Percentiles rank a stretch among this genome's conserved stretches.
Evolutionary conservation across 2,888 invertebrate species (phyloP).

Genomic region (Pseudoips prasinana): DNA sequence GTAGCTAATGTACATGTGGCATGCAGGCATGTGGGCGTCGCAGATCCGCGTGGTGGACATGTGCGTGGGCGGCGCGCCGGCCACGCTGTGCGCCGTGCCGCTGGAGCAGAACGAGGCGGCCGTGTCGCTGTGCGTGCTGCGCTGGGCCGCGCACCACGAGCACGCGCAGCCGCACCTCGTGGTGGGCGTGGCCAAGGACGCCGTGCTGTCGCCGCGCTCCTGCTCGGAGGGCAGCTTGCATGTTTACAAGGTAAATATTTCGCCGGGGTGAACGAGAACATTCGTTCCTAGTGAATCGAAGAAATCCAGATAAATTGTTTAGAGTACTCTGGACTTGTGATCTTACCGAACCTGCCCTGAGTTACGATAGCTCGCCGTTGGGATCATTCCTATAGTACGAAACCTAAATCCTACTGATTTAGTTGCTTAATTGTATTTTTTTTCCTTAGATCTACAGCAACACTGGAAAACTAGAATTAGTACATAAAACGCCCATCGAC

Average conservation of each 20-base stretch:
- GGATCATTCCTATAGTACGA: no score
- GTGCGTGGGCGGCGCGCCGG: conserved; percentile 83
- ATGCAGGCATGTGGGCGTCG: conserved; percentile 97
- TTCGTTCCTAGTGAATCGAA: no score
- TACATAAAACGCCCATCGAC: conserved; percentile 96
- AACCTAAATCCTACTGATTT: no score
- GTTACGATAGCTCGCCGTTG: no score
- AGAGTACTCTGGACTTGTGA: no score
- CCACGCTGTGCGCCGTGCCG: conserved; percentile 88
- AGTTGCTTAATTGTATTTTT: no score
- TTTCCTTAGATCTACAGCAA: conserved; percentile 86
- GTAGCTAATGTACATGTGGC: no score
- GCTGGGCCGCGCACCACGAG: conserved; percentile 85
- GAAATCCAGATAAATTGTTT: no score
- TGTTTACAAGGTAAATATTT: conserved; percentile 89
- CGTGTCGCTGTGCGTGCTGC: conserved; percentile 91
- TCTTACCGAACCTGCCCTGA: no score
- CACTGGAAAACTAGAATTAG: conserved; percentile 92
- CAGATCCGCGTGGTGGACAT: conserved; percentile 94
- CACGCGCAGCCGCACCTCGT: conserved; percentile 82
- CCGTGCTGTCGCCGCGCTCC: conserved; percentile 93
- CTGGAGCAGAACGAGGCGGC: conserved; percentile 98
- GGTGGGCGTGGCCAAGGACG: conserved; percentile 95
- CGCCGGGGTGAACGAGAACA: no score
- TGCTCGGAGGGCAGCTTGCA: conserved; percentile 92